phyloP scores from a whole-genome alignment of 2,113 vertebrate species.

The Origma solitaria region DNA sequence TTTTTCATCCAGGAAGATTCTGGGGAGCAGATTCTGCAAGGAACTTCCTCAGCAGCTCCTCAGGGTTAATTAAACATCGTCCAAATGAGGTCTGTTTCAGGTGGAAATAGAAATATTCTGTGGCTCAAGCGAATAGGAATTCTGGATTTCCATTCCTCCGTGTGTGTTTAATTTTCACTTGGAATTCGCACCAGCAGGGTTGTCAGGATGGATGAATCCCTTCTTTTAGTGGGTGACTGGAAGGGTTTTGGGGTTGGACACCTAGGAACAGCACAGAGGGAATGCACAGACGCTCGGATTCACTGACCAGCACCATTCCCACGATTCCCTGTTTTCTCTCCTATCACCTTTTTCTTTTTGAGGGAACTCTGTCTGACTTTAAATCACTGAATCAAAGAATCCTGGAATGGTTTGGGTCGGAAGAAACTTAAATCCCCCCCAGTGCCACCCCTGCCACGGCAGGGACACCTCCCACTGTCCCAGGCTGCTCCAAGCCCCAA shows the following conservation, averaged over 20 bases:
- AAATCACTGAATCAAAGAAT: too few relatives aligned
- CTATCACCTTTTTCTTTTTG: too few relatives aligned
- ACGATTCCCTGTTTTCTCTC: neutral
- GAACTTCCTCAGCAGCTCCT: neutral
- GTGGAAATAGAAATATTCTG: neutral
- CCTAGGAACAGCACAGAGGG: rapidly evolving
- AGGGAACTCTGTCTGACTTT: neutral
- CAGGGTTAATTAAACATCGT: neutral
- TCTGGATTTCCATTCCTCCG: neutral
- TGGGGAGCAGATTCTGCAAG: neutral
- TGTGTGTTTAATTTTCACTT: neutral
- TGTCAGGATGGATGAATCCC: neutral
- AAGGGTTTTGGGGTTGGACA: neutral
- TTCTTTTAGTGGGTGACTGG: neutral
- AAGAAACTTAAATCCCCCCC: neutral
- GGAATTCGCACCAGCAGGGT: neutral
- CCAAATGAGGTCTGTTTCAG: neutral
- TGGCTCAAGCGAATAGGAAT: neutral
- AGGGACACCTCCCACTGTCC: neutral
- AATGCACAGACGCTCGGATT: neutral
- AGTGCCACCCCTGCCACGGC: neutral
- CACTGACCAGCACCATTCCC: neutral
- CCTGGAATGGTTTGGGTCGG: neutral
- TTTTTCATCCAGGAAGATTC: neutral
- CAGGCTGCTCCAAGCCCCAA: neutral